Evolutionary conservation across 2,797 vertebrate species (phyloP), one percentile per base, ranked within the genome.

Genomic region (Sebastes glaucus): DNA sequence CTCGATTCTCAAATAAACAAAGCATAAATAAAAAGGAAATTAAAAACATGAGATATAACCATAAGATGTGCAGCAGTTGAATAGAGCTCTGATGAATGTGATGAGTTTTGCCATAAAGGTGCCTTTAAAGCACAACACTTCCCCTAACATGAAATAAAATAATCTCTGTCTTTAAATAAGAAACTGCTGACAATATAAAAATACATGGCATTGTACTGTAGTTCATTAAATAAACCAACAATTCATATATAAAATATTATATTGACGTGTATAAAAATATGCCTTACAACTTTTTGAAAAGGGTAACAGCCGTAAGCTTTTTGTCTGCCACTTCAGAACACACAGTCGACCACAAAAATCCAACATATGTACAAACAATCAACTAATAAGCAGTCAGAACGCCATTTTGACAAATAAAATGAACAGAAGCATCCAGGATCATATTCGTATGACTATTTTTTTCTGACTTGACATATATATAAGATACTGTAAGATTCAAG

Each of bases 261-360:
- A 96, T 95, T 95, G 94, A 95, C 88, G 93, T 95, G 94, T 96
- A 96, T 95, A 96, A 96, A 96, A 96, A 96, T 96, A 96, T 95
- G 95, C 94, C 93, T 94, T 92, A 94, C 94, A 90, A 94, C 93
- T 95, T 96, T 94, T 95, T 94, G 91, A 92, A 95, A 95, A 95
- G 93, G 91, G 92, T 92, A 95, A 95, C 93, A 95, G 94, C 94
- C 91, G 84, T 95, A 93, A 94, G 93, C 92, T 92, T 94, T 94
- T 93, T 90, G 90, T 93, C 86, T 94, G 92, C 94, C 91, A 93
- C 94, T 94, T 94, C 87, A 91, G 89, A 92, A 93, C 88, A 93
- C 84, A 93, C 93, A 91, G 88, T 93, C 88, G 78, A 94, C 88
- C 92, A 95, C 92, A 91, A 91, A 89, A 92, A 73, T 91, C 82